Percentiles rank a stretch among this genome's conserved stretches.
Conservation (phyloP, 2,797 vertebrate genomes). For the Gymnothorax javanicus region DNA sequence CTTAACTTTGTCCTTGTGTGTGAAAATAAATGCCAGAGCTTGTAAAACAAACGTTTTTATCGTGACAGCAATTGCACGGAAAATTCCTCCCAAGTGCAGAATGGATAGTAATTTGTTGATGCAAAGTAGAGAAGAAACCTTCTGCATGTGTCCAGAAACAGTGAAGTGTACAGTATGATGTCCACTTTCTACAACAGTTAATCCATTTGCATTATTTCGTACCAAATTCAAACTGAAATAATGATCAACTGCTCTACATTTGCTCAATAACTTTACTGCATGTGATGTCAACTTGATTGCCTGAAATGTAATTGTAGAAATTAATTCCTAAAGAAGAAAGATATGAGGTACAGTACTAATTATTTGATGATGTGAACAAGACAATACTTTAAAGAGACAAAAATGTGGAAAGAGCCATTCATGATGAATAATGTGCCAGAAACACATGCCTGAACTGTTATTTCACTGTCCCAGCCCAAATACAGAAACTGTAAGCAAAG, state of each 20-base stretch:
- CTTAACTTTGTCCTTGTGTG: background rate
- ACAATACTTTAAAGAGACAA: background rate
- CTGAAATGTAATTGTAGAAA: background rate
- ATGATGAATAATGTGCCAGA: background rate
- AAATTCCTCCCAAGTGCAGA: background rate
- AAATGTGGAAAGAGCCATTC: background rate
- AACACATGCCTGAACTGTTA: background rate
- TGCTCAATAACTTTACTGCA: background rate
- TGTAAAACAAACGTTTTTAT: background rate
- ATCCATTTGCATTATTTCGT: background rate
- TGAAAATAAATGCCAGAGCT: background rate
- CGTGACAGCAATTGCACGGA: background rate
- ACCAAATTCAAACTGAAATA: conserved; percentile 1
- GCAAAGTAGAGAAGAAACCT: background rate
- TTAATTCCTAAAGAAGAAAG: background rate
- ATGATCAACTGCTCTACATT: background rate
- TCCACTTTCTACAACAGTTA: background rate
- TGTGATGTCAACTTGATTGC: background rate
- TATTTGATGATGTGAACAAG: background rate
- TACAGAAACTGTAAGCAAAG: background rate
- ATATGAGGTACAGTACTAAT: background rate
- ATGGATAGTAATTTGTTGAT: background rate
- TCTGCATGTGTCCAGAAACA: background rate
- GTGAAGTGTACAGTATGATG: background rate
- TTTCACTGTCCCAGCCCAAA: background rate